These are phyloP conservation scores for Noctilio leporinus DNA, from an alignment of 2,113 vertebrate genomes.

Conservation along the genomic window DNA sequence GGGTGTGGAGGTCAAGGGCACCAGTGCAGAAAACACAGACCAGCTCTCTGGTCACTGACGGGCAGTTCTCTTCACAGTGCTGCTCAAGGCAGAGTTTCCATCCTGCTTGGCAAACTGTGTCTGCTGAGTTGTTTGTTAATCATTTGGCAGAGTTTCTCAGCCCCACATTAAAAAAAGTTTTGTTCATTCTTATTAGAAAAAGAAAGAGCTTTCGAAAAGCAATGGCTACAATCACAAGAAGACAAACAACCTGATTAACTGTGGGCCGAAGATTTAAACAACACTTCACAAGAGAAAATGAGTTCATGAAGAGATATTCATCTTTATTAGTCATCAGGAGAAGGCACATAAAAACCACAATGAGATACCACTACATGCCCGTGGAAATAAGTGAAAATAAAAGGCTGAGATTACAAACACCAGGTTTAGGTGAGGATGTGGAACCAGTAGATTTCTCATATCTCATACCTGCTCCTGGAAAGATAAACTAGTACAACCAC, in stretches of 20 bases:
- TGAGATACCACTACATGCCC: not conserved
- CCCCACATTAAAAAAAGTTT: constrained; percentile 21
- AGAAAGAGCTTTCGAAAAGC: not conserved
- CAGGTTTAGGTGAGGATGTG: not conserved
- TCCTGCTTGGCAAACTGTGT: not conserved
- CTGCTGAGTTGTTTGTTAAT: not conserved
- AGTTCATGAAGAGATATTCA: not conserved
- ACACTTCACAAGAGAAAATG: not conserved
- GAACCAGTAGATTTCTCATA: not conserved
- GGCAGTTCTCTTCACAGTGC: not conserved
- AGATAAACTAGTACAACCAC: not conserved
- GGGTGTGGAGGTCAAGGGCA: too few species aligned
- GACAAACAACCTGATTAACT: constrained; percentile 1
- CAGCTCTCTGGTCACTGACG: not conserved
- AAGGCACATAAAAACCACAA: not conserved
- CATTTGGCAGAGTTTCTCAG: constrained; percentile 1
- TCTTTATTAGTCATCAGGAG: not conserved
- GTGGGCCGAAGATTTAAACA: constrained; percentile 10
- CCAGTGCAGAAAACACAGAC: accelerated
- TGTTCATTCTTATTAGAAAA: constrained; percentile 1
- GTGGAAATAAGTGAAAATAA: not conserved
- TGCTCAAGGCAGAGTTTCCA: not conserved
- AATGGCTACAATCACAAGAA: not conserved
- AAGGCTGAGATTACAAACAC: not conserved
- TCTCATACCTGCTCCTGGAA: not conserved